phyloP scores from a whole-genome alignment of 2,113 vertebrate species.

The Sylvia atricapilla region DNA sequence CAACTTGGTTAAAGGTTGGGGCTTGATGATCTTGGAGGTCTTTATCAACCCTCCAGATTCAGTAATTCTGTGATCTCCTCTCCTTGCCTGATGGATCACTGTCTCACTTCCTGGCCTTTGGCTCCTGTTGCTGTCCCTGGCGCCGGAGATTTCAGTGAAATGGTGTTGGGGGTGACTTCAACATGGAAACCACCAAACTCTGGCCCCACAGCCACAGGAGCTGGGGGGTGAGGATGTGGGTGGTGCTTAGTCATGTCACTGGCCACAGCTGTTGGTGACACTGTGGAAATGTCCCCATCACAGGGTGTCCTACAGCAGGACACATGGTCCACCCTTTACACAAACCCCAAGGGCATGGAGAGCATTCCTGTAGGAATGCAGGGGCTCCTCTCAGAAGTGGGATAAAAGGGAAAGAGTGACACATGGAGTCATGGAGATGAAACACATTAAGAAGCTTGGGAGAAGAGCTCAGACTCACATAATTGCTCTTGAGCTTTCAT shows the following conservation, averaged over 20 bases:
- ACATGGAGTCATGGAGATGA: not conserved
- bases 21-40: too few relatives aligned
- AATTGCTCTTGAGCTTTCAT: not conserved
- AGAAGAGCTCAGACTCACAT: not conserved
- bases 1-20: not conserved
- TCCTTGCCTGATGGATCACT: accelerated
- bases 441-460: not conserved
- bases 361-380: not conserved
- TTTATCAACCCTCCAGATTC: not conserved
- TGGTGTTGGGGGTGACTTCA: not conserved
- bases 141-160: not conserved
- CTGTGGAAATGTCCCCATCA: not conserved
- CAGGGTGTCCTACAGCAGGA: not conserved
- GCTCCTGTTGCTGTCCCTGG: not conserved
- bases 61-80: not conserved
- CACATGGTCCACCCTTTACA: not conserved
- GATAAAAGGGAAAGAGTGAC: not conserved
- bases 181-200: not conserved
- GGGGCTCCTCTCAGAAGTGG: not conserved
- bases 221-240: not conserved
- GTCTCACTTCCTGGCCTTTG: not conserved
- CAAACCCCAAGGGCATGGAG: not conserved
- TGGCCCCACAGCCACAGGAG: not conserved
- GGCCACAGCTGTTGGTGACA: not conserved
- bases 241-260: accelerated